Evolutionary conservation across 2,888 invertebrate species (phyloP).

Genomic region (Rutpela maculata): DNA sequence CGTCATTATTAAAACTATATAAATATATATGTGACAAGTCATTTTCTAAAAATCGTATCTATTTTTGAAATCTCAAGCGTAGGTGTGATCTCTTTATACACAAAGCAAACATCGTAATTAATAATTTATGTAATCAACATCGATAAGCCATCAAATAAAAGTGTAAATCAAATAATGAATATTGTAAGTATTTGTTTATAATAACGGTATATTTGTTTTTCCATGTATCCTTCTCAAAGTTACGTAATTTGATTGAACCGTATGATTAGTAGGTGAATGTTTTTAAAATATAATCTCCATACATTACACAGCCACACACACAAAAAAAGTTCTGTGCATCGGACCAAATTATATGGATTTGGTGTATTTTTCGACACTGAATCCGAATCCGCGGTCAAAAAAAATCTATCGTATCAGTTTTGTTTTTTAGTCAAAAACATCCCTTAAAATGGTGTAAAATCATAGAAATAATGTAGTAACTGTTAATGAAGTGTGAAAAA

Average conservation of each 20-base stretch:
- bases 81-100: neutral
- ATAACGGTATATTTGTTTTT: neutral
- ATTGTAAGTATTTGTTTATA: neutral
- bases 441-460: too few species aligned
- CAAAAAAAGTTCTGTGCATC: too few species aligned
- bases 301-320: too few species aligned
- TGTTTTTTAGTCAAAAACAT: too few species aligned
- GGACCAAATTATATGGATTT: too few species aligned
- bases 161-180: neutral
- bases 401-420: too few species aligned
- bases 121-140: neutral
- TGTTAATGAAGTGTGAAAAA: too few species aligned
- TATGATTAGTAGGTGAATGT: too few species aligned
- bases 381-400: too few species aligned
- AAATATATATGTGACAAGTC: neutral
- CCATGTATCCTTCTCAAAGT: neutral
- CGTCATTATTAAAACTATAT: neutral
- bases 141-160: slow-evolving; percentile 7
- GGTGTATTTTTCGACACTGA: too few species aligned
- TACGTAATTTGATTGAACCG: neutral
- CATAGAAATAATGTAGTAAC: too few species aligned
- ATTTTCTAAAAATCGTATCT: neutral
- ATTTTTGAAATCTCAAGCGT: neutral
- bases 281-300: too few species aligned
- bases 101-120: neutral